Base-by-base conservation (phyloP, 1,140 invertebrate species). In the Nomia melanderi region DNA sequence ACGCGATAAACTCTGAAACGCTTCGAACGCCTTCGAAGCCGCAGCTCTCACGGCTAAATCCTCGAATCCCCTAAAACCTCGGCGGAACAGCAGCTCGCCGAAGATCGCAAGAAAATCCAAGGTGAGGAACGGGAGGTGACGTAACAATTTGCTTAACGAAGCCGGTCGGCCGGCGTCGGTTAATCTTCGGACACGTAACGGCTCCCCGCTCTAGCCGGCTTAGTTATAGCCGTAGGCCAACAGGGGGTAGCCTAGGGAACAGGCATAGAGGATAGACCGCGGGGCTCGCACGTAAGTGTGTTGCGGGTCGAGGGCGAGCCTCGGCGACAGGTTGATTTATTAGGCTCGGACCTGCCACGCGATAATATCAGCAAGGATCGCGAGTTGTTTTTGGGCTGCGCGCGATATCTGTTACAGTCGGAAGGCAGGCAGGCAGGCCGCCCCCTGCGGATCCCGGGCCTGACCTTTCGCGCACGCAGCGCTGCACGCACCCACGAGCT, bases 311-410 rank as follows among this genome's bases (percentile, higher is more conserved):
- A 59, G 67, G 66, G 44, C 66, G 56, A 77, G 71, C 44, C 71
- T 44, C 67, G 69, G 36, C 29, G 75, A 77, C 75, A 72, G 75
- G 67, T 77, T 77, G 75, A 77, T 77, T 77, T 77, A 77, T 77
- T 77, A 72, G 41, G 67, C 69, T 41, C 39, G 25, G 66, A 53
- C 56, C 67, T 17, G 47, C 33, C 31, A 57, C 67, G 17, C 75
- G 75, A 77, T 77, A 57, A 77, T 77, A 77, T 77, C 75, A 39
- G 67, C 41, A 63, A 71, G 66, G 66, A 71, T 62, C 17, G 65
- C 65, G 20, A 63, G 33, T 60, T 39, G 60, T 62, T 77, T 62
- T 44, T 17, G 39, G 20, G 33, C 14, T 33, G 33, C 20, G 29
- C 33, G 25, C 50, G 53, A 41, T 75, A 69, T 59, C 73, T 29